phyloP scores from a whole-genome alignment of 2,113 vertebrate genomes.

The Lepus europaeus region DNA sequence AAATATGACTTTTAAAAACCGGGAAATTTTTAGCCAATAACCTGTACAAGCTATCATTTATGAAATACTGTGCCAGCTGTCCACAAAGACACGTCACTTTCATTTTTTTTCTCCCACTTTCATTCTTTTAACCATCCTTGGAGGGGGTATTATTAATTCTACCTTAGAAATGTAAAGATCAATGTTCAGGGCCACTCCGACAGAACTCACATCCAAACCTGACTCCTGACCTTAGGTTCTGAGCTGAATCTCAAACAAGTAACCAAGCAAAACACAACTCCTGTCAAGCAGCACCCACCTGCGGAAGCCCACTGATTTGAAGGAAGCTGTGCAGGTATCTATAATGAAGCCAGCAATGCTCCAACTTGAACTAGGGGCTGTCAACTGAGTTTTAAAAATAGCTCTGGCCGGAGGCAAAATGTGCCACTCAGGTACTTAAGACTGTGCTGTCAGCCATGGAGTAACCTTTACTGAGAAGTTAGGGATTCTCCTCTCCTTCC shows the following conservation, averaged over 20 bases:
- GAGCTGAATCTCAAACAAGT: neutral
- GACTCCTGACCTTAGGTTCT: neutral
- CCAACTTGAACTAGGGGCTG: slow-evolving; percentile 61
- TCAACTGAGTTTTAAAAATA: slow-evolving; percentile 69
- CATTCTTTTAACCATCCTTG: neutral
- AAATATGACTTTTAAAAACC: neutral
- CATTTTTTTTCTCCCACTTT: neutral
- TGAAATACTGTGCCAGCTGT: neutral
- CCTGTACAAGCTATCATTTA: neutral
- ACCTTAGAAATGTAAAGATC: neutral
- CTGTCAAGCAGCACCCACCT: neutral
- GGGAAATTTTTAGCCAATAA: neutral
- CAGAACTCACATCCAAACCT: neutral
- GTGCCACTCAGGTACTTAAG: neutral
- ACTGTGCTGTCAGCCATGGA: neutral
- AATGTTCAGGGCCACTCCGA: neutral
- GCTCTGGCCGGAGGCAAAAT: slow-evolving; percentile 4
- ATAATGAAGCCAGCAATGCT: slow-evolving; percentile 70
- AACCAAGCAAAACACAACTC: neutral
- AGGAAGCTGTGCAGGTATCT: slow-evolving; percentile 19
- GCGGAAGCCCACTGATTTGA: slow-evolving; percentile 1
- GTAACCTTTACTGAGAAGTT: neutral
- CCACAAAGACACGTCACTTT: neutral
- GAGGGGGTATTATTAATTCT: neutral
- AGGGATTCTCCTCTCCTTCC: neutral